Percentiles rank a stretch among this genome's conserved stretches.
These are phyloP conservation scores for Scrobipalpa costella DNA, from an alignment of 2,888 invertebrate species.

Conservation along the genomic window DNA sequence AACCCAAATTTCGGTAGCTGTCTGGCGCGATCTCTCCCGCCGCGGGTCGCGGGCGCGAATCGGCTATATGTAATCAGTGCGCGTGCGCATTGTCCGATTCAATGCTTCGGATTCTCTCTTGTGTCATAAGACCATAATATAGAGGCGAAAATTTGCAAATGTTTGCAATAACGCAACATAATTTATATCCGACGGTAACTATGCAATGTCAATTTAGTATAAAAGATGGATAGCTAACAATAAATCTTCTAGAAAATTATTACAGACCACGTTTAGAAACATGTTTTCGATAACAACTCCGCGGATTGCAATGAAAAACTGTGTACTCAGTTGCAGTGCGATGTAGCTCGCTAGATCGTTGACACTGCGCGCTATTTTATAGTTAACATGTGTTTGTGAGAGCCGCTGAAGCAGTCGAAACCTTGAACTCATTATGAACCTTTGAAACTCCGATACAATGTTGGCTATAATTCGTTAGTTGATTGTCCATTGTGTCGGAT, in stretches of 20 bases:
- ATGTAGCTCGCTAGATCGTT: constrained; percentile 3
- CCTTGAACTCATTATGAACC: constrained; percentile 64
- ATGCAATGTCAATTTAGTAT: too few species aligned
- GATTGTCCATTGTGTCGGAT: constrained; percentile 53
- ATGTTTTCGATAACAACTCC: neutral
- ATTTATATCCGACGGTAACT: too few species aligned
- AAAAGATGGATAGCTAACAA: too few species aligned
- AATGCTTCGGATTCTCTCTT: constrained; percentile 41
- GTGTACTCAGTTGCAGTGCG: constrained; percentile 17
- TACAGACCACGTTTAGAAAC: neutral
- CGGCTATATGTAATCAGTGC: constrained; percentile 59
- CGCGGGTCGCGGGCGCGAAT: constrained; percentile 46
- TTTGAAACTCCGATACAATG: constrained; percentile 54
- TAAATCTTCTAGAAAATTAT: too few species aligned
- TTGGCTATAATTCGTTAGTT: constrained; percentile 52
- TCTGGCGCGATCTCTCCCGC: constrained; percentile 68
- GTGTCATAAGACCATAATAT: constrained; percentile 37
- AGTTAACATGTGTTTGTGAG: constrained; percentile 12
- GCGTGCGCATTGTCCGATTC: constrained; percentile 50
- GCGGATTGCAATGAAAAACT: neutral
- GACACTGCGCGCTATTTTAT: neutral
- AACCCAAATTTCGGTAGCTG: constrained; percentile 78
- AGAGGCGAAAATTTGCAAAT: too few species aligned
- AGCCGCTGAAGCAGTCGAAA: constrained; percentile 40
- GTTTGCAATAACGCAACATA: too few species aligned